Evolutionary conservation across 2,797 vertebrate species (phyloP).

Genomic region (Chrosomus eos): DNA sequence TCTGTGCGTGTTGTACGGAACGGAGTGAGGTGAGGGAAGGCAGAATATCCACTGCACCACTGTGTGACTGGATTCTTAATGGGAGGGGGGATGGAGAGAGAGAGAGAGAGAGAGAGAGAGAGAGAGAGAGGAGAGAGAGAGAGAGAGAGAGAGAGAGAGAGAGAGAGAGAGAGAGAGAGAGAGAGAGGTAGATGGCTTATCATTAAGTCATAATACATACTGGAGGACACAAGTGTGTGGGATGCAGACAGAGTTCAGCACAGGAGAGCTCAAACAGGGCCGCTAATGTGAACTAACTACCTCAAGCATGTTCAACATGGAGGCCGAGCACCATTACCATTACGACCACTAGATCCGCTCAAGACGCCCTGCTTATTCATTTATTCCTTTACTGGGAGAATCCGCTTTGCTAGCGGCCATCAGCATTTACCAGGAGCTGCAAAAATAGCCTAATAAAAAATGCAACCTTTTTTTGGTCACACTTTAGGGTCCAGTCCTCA

Average conservation of each 20-base stretch:
- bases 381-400: background rate
- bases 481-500: background rate
- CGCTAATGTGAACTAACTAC: constrained; percentile 19
- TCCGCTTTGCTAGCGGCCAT: background rate
- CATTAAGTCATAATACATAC: constrained; percentile 43
- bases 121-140: constrained; percentile 67
- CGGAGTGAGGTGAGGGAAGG: constrained; percentile 64
- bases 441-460: background rate
- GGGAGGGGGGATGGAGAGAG: constrained; percentile 58
- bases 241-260: constrained; percentile 48
- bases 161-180: constrained; percentile 67
- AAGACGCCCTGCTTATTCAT: constrained; percentile 1
- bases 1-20: constrained; percentile 28
- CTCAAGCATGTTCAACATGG: constrained; percentile 1
- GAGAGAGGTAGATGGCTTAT: constrained; percentile 54
- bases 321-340: background rate
- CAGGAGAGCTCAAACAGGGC: constrained; percentile 14
- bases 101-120: constrained; percentile 68
- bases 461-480: background rate
- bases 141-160: constrained; percentile 68
- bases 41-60: constrained; percentile 86
- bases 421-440: background rate
- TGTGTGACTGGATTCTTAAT: constrained; percentile 88
- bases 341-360: background rate
- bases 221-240: constrained; percentile 65